Conservation (phyloP, 2,113 vertebrate species). For the Petroica traversi region DNA sequence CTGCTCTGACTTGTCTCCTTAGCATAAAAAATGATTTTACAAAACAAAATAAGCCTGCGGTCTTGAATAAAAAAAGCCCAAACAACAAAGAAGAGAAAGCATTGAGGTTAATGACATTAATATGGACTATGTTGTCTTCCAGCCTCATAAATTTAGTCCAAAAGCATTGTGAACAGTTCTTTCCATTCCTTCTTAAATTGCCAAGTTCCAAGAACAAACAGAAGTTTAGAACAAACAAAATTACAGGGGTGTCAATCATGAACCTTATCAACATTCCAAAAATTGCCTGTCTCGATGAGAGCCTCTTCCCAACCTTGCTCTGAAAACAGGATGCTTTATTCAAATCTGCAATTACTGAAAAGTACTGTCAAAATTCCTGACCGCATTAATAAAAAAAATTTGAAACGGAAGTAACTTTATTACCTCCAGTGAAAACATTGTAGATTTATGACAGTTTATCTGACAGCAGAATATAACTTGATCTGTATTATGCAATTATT, state of each 20-base stretch:
- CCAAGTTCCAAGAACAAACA: slow-evolving; percentile 6
- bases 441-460: background rate
- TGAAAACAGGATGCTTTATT: background rate
- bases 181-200: background rate
- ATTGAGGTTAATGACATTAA: background rate
- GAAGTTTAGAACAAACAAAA: slow-evolving; percentile 40
- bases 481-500: background rate
- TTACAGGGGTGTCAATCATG: slow-evolving; percentile 19
- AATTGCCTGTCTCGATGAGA: background rate
- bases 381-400: background rate
- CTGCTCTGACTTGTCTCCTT: background rate
- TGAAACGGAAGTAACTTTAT: background rate
- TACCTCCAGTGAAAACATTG: background rate
- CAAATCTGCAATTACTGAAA: background rate
- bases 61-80: background rate
- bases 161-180: background rate
- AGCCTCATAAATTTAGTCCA: background rate
- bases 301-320: background rate
- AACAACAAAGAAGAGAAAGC: background rate
- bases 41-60: background rate
- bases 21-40: background rate
- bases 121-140: background rate
- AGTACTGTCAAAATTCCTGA: background rate
- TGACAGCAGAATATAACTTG: background rate
- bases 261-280: slow-evolving; percentile 6